Percentiles rank a stretch among this genome's conserved stretches.
phyloP scores from a whole-genome alignment of 2,113 vertebrate species.

The Seriola rivoliana region DNA sequence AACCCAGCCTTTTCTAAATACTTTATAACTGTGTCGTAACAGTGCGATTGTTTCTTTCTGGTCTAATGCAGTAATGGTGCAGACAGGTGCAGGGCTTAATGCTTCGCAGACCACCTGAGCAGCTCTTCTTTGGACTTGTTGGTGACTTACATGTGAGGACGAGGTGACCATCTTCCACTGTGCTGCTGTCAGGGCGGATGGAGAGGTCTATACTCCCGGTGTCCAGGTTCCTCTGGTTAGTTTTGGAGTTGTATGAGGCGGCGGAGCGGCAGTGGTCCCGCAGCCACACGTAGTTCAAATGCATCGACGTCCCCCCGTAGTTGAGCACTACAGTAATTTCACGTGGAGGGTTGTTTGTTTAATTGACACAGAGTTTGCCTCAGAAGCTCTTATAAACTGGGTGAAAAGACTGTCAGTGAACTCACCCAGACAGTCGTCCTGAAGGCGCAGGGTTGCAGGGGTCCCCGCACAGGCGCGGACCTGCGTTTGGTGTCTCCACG shows the following conservation, averaged over 20 bases:
- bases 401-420: background rate
- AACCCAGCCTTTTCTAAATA: background rate
- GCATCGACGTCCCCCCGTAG: conserved; percentile 83
- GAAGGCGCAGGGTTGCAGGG: conserved; percentile 27
- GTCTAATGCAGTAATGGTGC: background rate
- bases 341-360: background rate
- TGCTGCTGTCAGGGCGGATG: conserved; percentile 86
- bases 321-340: conserved; percentile 81
- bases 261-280: conserved; percentile 92
- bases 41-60: background rate
- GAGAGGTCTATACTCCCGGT: conserved; percentile 89
- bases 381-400: fast-evolving
- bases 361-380: background rate
- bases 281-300: conserved; percentile 93
- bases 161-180: conserved; percentile 84
- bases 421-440: conserved; percentile 78
- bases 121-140: too few species aligned
- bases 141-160: conserved; percentile 91
- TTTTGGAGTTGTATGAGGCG: conserved; percentile 89
- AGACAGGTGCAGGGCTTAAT: too few species aligned
- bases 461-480: conserved; percentile 2
- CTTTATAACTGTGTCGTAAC: background rate
- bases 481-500: conserved; percentile 19
- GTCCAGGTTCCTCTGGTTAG: conserved; percentile 92
- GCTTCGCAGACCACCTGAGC: too few species aligned